Base-by-base conservation (phyloP, 2,888 invertebrate species). In the Noctua janthina region DNA sequence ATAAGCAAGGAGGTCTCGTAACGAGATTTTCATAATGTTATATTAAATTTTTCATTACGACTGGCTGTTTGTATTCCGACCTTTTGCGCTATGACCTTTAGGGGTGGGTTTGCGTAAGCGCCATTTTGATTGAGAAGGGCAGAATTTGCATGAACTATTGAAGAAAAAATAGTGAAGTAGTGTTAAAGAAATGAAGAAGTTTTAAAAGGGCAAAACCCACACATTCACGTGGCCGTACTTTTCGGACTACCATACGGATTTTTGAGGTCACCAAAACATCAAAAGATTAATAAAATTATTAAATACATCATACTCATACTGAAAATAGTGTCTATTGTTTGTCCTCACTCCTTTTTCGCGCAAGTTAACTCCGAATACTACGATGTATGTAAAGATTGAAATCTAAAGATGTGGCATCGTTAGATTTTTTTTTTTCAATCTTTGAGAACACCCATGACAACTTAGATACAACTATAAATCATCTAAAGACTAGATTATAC, bases 1-100 rank as follows among this genome's bases (percentile, higher is more conserved):
- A 83, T 84, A 78, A 83, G 69, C 69, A 59, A 68, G 39, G 43
- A 73, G 84, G 78, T 68, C 62, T 39, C 46, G 56, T 71, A 84
- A 85, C 54, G 84, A 85, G 87, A 68, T 85, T 76, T 85, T 81
- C 83, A 87, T 76, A 72, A 88, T 76, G 76, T 73, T 87, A 75
- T 89, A 88, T 89, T 83, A 88, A 84, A 76, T 83, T 83, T 89
- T 86, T 89, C 80, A 88, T 84, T 81, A 86, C 68, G 17, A 54
- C 76, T 75, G 76, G 82, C 62, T 83, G 70, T 81, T 78, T 64
- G 66, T 56, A 56, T 62, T 72, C 62, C 75, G 74, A 89, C 86
- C 89, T 89, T 39, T 81, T 88, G 56, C 62, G 29, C 35, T 69
- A 23, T 77, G 78, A 74, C 73, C 77, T 89, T 86, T 81, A n/a